Evolutionary conservation across 2,888 invertebrate species (phyloP).

Genomic region (Perithous albicinctus): DNA sequence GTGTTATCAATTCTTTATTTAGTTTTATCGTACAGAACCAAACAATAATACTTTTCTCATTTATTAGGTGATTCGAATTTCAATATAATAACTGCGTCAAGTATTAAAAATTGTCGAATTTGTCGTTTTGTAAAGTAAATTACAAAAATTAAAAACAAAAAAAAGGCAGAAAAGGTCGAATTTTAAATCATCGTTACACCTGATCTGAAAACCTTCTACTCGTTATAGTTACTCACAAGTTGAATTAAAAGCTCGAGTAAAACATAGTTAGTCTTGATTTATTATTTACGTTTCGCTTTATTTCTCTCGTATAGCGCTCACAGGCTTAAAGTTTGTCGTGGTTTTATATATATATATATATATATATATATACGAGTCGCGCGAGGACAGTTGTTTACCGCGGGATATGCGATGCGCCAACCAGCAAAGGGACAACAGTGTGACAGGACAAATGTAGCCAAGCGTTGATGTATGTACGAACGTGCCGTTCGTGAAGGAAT

Average conservation of each 20-base stretch:
- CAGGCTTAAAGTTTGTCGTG: not conserved
- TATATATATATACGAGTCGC: constrained; percentile 14
- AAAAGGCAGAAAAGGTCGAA: too few relatives aligned
- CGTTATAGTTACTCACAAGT: not conserved
- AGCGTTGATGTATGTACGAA: constrained; percentile 61
- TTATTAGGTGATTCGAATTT: too few relatives aligned
- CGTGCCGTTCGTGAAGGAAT: constrained; percentile 59
- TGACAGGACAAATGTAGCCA: constrained; percentile 63
- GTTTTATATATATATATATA: too few relatives aligned
- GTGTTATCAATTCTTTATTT: too few relatives aligned
- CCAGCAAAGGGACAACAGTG: constrained; percentile 27
- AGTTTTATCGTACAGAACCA: too few relatives aligned
- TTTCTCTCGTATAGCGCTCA: not conserved
- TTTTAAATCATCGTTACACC: not conserved
- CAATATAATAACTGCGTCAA: too few relatives aligned
- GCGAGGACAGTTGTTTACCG: constrained; percentile 57
- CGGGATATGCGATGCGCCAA: constrained; percentile 16
- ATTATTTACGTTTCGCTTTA: not conserved
- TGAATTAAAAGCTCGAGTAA: not conserved
- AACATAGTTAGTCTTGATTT: not conserved
- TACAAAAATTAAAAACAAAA: not conserved
- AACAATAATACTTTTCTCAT: too few relatives aligned
- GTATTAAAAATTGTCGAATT: not conserved
- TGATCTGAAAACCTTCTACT: not conserved
- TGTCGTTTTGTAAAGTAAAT: not conserved